Evolutionary conservation across 2,888 invertebrate genomes (phyloP), one percentile per base, ranked within the genome.

Genomic region (Mesochorus sp.): DNA sequence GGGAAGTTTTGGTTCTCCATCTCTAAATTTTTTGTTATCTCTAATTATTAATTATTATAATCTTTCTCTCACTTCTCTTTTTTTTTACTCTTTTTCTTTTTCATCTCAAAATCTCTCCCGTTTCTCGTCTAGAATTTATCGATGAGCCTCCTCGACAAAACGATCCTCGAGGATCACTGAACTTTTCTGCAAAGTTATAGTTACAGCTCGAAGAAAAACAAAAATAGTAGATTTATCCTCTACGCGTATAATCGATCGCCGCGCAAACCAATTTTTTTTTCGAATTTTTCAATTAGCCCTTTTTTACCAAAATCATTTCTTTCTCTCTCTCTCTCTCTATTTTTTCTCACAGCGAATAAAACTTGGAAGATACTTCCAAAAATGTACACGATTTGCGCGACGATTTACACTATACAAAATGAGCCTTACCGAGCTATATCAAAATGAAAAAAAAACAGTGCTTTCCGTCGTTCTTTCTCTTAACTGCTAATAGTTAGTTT

Each of bases 341-440:
- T n/a, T n/a, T n/a, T n/a, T n/a, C n/a, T n/a, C n/a, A n/a, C n/a
- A n/a, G n/a, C n/a, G n/a, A 55, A 17, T 19, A 49, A 59, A 42
- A 68, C 49, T 10, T 39, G 21, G 1, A 57, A 51, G 8, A 51
- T 51, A 59, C 51, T 17, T 28, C 70, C 49, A 28, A 51, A 49
- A 49, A 57, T 64, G 17, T n/a, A 17, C 12, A 42, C 68, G 55
- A 42, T 39, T 67, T 76, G 79, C 67, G 72, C 76, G 62, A 66
- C 49, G 64, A 51, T 76, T n/a, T n/a, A n/a, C n/a, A 53, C 67
- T 59, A 75, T 77, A 72, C 71, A 66, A 77, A 39, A 75, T 74
- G 72, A 80, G 70, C 75, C 76, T 77, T 76, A 75, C 67, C 75
- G 75, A 73, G 76, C 79, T 81, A 73, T 75, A 81, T 76, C 68